phyloP scores from a whole-genome alignment of 2,888 invertebrate species.

The Rotaria magnacalcarata region DNA sequence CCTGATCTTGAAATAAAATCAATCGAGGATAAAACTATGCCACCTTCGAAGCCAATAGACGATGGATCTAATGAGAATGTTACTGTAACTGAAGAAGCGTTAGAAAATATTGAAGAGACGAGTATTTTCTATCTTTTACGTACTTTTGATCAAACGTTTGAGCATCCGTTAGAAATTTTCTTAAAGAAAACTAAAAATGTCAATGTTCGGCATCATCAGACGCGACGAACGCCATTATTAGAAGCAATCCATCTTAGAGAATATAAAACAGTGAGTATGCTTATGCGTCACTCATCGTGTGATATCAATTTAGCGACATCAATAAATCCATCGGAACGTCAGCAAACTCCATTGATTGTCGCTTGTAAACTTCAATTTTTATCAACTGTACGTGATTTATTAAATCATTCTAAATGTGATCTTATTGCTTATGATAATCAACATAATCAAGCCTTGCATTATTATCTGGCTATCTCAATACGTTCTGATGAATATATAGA shows the following conservation, averaged over 20 bases:
- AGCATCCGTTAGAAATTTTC: background rate
- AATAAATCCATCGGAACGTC: background rate
- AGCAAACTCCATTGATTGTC: background rate
- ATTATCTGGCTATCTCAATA: background rate
- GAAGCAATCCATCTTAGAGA: background rate
- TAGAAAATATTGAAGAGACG: background rate
- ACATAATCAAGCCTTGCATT: slow-evolving; percentile 18
- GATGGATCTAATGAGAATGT: too few species aligned
- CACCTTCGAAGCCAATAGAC: too few species aligned
- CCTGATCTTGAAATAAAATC: background rate
- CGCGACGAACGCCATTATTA: background rate
- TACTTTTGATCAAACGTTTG: background rate
- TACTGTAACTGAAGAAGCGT: background rate
- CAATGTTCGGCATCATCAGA: background rate
- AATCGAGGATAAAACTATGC: too few species aligned
- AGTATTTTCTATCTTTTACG: background rate
- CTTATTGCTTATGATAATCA: background rate
- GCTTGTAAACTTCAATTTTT: background rate
- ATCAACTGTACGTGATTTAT: background rate
- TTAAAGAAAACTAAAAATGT: background rate
- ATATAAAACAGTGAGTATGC: background rate
- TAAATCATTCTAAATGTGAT: background rate
- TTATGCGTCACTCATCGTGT: background rate
- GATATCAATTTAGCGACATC: background rate
- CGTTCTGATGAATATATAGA: background rate